Base-by-base conservation (phyloP, 2,888 invertebrate species). In the Microplitis deprimator region DNA sequence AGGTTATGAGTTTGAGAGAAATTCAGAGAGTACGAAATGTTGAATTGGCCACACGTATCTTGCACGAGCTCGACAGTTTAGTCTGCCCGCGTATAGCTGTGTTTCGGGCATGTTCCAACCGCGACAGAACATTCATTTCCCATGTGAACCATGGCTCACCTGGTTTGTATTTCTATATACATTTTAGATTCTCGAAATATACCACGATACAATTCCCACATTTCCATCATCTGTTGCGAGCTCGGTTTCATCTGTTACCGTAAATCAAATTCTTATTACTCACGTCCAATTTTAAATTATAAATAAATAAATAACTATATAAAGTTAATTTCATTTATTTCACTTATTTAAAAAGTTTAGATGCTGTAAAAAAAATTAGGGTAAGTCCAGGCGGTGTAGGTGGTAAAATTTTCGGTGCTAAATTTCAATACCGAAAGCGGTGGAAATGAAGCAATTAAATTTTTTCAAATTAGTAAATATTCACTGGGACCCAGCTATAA, bases 41-140 rank as follows among this genome's bases (percentile, higher is more conserved):
- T n/a, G 62, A 62, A 62, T 71, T 62, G 16, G 8, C 61, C 10
- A 72, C 10, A 72, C 20, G 39, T 64, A 72, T 64, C 20, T 41
- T 50, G 6, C 38, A 10, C 8, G 8, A 38, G 40, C 40, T 67
- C 67, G 77, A 74, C 73, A 73, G 69, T 77, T 77, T 70, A 73
- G 77, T 70, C 59, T 10, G 59, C 62, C 41, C 41, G 73, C 70
- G 67, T 68, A 29, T 50, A 50, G 50, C 67, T 60, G 68, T 77
- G 70, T 73, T 77, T 70, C 83, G 83, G 84, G 82, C 83, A 83
- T 86, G 87, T 87, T 85, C 82, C 82, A 81, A 85, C 85, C 87
- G 83, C 87, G 87, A 88, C 88, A 86, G 87, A 88, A 86, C 88
- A 89, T 88, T 89, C 87, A 89, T 89, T 89, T 89, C 89, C 89